Percentiles rank a stretch among this genome's conserved stretches.
These are phyloP conservation scores for Caenorhabditis inopinata DNA, from an alignment of 1,140 invertebrate species.

Conservation along the genomic window DNA sequence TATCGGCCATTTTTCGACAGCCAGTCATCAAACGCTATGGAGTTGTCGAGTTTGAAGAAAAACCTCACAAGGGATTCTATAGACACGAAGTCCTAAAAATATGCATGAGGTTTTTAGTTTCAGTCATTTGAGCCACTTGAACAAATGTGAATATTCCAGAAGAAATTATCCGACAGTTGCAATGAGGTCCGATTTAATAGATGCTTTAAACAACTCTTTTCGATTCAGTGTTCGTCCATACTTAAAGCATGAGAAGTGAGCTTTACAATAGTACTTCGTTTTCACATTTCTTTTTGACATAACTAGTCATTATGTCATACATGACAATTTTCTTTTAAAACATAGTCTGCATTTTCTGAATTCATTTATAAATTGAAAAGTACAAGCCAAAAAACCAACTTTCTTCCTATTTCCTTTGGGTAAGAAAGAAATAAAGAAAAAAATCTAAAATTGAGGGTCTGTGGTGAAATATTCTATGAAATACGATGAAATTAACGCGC, in stretches of 20 bases:
- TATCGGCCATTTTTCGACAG: background rate
- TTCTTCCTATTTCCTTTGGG: too few species aligned
- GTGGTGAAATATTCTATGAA: too few species aligned
- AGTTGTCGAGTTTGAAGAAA: background rate
- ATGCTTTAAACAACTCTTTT: background rate
- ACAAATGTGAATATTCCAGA: background rate
- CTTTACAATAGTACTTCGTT: too few species aligned
- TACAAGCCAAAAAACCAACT: too few species aligned
- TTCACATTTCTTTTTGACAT: too few species aligned
- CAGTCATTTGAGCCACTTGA: background rate
- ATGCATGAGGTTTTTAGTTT: constrained; percentile 1
- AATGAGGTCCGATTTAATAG: background rate
- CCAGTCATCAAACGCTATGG: background rate
- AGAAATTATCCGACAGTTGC: background rate
- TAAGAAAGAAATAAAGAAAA: too few species aligned
- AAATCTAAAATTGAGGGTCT: too few species aligned
- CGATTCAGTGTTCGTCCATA: background rate
- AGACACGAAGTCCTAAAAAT: background rate
- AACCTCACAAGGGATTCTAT: background rate
- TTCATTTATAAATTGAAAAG: too few species aligned
- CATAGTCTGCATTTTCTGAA: too few species aligned
- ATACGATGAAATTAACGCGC: too few species aligned
- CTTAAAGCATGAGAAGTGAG: background rate
- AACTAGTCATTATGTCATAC: too few species aligned
- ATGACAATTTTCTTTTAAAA: too few species aligned